phyloP scores from a whole-genome alignment of 2,797 vertebrate species.

The Poeciliopsis paucimaculata region DNA sequence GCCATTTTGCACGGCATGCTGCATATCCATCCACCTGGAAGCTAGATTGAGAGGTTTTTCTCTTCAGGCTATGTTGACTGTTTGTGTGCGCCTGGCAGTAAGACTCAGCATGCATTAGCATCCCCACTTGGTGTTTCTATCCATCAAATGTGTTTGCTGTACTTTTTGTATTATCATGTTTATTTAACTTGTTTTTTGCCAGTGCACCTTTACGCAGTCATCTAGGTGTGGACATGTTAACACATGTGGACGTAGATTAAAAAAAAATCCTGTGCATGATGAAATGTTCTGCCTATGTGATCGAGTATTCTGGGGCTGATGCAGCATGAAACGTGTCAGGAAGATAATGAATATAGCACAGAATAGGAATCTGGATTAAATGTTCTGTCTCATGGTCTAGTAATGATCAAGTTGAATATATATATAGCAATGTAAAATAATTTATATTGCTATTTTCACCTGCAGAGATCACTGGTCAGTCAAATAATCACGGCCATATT shows the following conservation, averaged over 20 bases:
- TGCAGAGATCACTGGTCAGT: not conserved
- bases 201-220: not conserved
- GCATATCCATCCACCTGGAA: constrained; percentile 60
- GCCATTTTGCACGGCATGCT: constrained; percentile 45
- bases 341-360: constrained; percentile 41
- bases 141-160: not conserved
- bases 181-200: not conserved
- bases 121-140: not conserved
- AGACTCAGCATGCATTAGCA: not conserved
- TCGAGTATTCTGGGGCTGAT: constrained; percentile 39
- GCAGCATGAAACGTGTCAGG: constrained; percentile 32
- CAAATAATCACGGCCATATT: not conserved
- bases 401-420: not conserved
- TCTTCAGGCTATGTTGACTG: constrained; percentile 45
- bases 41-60: constrained; percentile 33
- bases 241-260: constrained; percentile 4
- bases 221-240: constrained; percentile 20
- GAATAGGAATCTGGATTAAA: constrained; percentile 7
- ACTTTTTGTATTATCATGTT: not conserved
- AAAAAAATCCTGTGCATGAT: constrained; percentile 7
- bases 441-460: no score
- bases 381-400: not conserved
- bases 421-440: no score
- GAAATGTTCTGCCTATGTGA: constrained; percentile 41
- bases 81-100: constrained; percentile 4